Conservation (phyloP, 2,797 vertebrate genomes). For the Glossophaga mutica region DNA sequence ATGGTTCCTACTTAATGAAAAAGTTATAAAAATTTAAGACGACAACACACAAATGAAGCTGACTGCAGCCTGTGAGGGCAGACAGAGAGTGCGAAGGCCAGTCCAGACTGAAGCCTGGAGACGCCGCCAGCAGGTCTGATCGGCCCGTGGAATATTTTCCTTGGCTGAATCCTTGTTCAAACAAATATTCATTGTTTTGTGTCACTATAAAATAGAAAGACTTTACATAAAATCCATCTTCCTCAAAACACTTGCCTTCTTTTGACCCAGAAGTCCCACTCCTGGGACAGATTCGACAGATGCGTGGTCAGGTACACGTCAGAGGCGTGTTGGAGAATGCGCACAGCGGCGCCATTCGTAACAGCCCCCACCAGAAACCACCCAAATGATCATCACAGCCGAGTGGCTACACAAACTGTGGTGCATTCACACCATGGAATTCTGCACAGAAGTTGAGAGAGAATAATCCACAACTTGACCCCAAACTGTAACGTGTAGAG, state of each 20-base stretch:
- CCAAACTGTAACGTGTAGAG: no score
- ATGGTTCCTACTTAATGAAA: neutral
- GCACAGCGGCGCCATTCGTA: neutral
- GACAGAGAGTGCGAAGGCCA: neutral
- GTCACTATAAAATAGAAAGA: neutral
- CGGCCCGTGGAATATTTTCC: neutral
- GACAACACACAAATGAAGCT: neutral
- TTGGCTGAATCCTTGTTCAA: neutral
- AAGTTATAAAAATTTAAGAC: neutral
- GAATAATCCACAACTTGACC: neutral
- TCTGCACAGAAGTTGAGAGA: neutral
- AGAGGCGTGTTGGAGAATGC: neutral
- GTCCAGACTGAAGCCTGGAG: neutral
- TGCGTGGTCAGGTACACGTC: neutral
- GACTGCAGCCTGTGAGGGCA: neutral
- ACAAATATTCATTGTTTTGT: neutral
- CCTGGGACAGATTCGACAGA: neutral
- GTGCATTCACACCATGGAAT: fast-evolving
- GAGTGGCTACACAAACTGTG: fast-evolving
- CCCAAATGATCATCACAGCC: neutral
- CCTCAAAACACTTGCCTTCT: neutral
- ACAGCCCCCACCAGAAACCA: neutral
- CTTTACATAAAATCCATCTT: neutral
- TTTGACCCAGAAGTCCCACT: neutral
- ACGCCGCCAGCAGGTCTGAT: neutral